Conservation (phyloP, 2,113 vertebrate genomes). For the Phalacrocorax carbo region DNA sequence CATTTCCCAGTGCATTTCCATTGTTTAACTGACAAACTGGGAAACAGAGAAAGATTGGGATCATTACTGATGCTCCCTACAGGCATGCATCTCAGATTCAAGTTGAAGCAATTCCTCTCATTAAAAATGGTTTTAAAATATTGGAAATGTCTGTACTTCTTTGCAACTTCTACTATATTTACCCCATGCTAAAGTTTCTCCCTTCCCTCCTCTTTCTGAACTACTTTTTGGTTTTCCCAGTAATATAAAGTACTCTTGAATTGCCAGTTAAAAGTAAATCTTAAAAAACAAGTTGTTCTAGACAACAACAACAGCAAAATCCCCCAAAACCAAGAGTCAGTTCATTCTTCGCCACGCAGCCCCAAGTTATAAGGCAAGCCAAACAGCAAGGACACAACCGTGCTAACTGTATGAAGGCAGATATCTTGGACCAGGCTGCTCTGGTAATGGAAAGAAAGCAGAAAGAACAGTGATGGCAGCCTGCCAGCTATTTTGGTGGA, state of each 20-base stretch:
- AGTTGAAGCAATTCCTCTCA: neutral
- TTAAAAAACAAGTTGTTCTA: neutral
- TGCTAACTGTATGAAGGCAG: neutral
- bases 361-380: neutral
- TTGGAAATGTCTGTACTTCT: constrained; percentile 39
- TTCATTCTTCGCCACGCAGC: neutral
- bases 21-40: constrained; percentile 34
- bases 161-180: neutral
- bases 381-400: neutral
- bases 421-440: neutral
- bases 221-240: neutral
- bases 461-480: neutral
- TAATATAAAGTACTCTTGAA: neutral
- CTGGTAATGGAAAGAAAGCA: neutral
- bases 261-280: neutral
- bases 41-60: neutral
- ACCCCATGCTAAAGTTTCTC: neutral
- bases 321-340: neutral
- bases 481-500: neutral
- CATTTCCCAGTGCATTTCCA: constrained; percentile 4
- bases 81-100: constrained; percentile 10
- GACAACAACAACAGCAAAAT: neutral
- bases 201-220: neutral
- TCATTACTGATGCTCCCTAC: constrained; percentile 7
- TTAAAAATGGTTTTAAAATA: constrained; percentile 20